A percentile compares a stretch with the other conserved stretches of the same genome.
phyloP scores from a whole-genome alignment of 2,888 invertebrate genomes.

The Ypsolopha sequella region DNA sequence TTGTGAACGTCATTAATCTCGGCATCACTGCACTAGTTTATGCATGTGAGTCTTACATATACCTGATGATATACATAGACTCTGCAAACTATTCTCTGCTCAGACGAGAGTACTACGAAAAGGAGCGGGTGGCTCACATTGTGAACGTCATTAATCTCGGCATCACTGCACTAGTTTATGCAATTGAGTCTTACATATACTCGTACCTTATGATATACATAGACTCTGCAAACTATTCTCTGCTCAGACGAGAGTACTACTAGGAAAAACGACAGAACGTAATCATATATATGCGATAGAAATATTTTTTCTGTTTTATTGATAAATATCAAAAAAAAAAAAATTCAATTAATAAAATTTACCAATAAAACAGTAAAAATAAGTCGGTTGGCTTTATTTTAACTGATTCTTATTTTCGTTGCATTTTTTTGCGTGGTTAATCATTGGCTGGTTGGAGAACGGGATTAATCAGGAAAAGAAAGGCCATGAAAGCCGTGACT shows the following conservation, averaged over 20 bases:
- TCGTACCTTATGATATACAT: not conserved
- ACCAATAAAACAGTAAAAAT: too few species aligned
- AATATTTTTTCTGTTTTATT: too few species aligned
- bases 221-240: not conserved
- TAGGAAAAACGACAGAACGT: constrained; percentile 39
- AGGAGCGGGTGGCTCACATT: constrained; percentile 36
- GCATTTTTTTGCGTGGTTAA: too few species aligned
- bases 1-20: constrained; percentile 49
- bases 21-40: constrained; percentile 63
- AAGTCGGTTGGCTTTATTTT: too few species aligned
- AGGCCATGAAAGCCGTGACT: too few species aligned
- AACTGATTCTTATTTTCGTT: too few species aligned
- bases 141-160: constrained; percentile 52
- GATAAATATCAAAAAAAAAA: too few species aligned
- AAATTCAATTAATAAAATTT: too few species aligned
- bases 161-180: constrained; percentile 61
- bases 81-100: not conserved
- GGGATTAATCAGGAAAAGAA: too few species aligned
- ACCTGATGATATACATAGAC: not conserved
- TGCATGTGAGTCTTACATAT: constrained; percentile 50
- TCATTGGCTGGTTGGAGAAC: too few species aligned
- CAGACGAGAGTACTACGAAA: constrained; percentile 20
- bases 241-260: constrained; percentile 14
- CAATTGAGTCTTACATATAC: constrained; percentile 52
- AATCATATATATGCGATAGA: too few species aligned